Conservation (phyloP, 2,113 vertebrate genomes). For the Eidolon helvum region DNA sequence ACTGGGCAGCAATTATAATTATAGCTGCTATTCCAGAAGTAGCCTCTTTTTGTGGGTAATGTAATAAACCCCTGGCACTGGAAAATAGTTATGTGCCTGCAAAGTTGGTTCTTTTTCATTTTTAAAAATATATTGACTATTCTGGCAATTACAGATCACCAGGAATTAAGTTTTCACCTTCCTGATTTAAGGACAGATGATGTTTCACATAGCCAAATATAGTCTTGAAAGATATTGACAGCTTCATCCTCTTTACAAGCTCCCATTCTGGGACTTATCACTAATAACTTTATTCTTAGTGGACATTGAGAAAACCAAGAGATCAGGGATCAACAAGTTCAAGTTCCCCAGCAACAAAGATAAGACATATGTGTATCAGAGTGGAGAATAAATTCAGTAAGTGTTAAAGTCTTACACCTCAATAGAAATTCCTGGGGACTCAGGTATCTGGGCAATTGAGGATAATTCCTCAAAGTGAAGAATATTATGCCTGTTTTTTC, state of each 20-base stretch:
- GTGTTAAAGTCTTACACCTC: background rate
- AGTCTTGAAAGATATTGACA: background rate
- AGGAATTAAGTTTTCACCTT: background rate
- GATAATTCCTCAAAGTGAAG: background rate
- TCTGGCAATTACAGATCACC: background rate
- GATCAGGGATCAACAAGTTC: background rate
- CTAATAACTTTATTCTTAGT: background rate
- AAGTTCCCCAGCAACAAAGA: background rate
- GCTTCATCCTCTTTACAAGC: background rate
- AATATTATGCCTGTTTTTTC: background rate
- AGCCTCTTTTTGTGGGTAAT: background rate
- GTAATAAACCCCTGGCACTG: background rate
- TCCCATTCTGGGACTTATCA: background rate
- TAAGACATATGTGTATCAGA: background rate
- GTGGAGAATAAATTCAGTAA: background rate
- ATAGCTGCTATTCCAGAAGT: background rate
- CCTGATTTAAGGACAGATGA: background rate
- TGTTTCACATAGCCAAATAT: background rate
- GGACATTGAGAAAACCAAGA: background rate
- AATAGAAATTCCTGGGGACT: background rate
- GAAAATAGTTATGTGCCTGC: background rate
- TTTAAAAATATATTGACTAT: background rate
- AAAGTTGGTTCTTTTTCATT: background rate
- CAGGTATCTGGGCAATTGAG: background rate
- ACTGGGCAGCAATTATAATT: background rate